These are phyloP conservation scores for Mamestra brassicae DNA, from an alignment of 2,888 invertebrate species.

Conservation along the genomic window DNA sequence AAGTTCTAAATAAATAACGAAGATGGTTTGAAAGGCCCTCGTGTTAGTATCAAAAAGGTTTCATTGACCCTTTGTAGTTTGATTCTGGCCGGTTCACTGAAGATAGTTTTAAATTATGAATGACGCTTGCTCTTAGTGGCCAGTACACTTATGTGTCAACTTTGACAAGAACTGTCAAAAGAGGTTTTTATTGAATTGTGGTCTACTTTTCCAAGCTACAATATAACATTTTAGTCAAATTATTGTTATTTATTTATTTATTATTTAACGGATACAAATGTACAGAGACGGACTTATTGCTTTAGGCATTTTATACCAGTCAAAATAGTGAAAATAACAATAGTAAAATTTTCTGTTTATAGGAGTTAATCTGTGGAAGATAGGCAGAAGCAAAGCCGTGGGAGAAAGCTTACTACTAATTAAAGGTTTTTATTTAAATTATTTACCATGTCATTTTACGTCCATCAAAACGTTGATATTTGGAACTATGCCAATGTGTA, in stretches of 20 bases:
- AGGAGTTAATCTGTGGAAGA: too few species aligned
- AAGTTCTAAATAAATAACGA: constrained; percentile 76
- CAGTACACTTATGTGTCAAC: constrained; percentile 22
- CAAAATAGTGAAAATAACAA: too few species aligned
- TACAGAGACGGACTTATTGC: too few species aligned
- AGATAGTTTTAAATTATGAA: constrained; percentile 62
- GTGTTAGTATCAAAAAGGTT: constrained; percentile 58
- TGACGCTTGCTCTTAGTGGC: constrained; percentile 46
- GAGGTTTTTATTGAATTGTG: background rate
- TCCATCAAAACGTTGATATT: background rate
- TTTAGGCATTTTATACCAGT: too few species aligned
- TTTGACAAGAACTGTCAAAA: constrained; percentile 1
- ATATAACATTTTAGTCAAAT: background rate
- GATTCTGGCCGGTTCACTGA: constrained; percentile 23
- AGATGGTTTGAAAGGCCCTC: constrained; percentile 34
- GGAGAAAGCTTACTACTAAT: too few species aligned
- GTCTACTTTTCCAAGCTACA: background rate
- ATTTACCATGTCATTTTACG: background rate
- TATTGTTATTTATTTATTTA: too few species aligned
- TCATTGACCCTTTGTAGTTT: constrained; percentile 55
- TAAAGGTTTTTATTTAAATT: background rate
- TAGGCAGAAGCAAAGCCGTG: too few species aligned
- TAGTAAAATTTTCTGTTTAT: background rate
- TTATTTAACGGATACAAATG: too few species aligned
- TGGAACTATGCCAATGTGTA: background rate